phyloP scores from a whole-genome alignment of 1,140 invertebrate genomes.

The Bombus consobrinus region DNA sequence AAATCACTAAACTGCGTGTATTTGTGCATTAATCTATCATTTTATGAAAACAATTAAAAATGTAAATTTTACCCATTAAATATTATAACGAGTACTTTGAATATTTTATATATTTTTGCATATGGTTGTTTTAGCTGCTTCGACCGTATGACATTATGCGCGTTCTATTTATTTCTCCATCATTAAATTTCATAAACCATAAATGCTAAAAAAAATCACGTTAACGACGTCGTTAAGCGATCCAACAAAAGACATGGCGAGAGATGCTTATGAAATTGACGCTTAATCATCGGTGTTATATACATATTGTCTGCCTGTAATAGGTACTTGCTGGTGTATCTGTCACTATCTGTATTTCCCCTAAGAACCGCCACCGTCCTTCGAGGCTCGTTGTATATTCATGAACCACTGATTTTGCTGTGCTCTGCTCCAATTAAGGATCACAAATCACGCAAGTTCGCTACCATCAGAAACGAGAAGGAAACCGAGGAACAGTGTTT shows the following conservation, averaged over 20 bases:
- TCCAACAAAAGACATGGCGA: neutral
- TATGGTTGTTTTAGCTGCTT: too few relatives aligned
- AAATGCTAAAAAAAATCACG: neutral
- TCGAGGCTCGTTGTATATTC: slow-evolving; percentile 60
- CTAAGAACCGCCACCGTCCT: neutral
- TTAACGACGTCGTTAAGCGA: neutral
- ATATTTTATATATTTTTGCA: too few relatives aligned
- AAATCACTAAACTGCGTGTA: neutral
- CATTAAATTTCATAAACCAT: too few relatives aligned
- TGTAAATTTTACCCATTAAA: too few relatives aligned
- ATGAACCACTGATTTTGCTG: slow-evolving; percentile 49
- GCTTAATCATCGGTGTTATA: slow-evolving; percentile 50
- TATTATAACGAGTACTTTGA: too few relatives aligned
- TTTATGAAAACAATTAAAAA: neutral
- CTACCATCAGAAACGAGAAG: neutral
- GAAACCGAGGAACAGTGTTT: slow-evolving; percentile 16
- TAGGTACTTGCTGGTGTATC: slow-evolving; percentile 59
- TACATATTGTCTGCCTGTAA: slow-evolving; percentile 59
- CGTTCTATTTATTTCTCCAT: too few relatives aligned
- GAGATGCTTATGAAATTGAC: slow-evolving; percentile 53
- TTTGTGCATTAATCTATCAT: neutral
- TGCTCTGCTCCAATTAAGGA: slow-evolving; percentile 37
- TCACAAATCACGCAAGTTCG: neutral
- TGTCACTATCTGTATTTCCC: slow-evolving; percentile 52
- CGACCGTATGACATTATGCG: too few relatives aligned